Conservation (phyloP, 1,140 invertebrate genomes). For the Triops cancriformis region DNA sequence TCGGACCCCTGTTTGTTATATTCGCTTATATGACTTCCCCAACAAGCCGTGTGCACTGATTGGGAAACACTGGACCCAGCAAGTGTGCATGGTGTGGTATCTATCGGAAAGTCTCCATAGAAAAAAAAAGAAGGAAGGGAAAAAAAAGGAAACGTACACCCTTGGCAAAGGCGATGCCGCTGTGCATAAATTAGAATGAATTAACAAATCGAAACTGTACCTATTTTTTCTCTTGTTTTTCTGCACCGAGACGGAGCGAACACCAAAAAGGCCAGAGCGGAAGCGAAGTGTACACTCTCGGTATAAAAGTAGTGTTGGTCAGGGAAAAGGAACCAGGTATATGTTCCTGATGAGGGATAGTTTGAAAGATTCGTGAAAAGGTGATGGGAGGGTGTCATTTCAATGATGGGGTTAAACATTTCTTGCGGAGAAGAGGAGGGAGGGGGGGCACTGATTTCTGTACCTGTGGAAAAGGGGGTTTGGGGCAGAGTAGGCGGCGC, state of each 20-base stretch:
- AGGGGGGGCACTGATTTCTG: background rate
- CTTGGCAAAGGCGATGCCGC: background rate
- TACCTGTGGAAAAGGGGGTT: background rate
- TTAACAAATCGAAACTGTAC: constrained; percentile 9
- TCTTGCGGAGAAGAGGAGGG: background rate
- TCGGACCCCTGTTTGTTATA: background rate
- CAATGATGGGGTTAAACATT: constrained; percentile 10
- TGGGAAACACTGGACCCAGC: background rate
- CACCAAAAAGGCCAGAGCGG: background rate
- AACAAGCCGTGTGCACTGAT: background rate
- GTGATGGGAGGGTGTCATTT: constrained; percentile 1
- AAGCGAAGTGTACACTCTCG: background rate
- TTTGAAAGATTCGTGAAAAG: constrained; percentile 8
- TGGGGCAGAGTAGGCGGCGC: too few species aligned
- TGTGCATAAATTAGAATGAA: constrained; percentile 6
- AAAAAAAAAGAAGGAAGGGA: background rate
- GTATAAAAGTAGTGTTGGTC: background rate
- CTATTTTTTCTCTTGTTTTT: background rate
- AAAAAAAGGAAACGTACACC: background rate
- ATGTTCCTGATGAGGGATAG: background rate
- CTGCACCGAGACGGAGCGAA: background rate
- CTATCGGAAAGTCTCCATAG: background rate
- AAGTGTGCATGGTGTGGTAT: background rate
- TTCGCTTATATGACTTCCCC: background rate
- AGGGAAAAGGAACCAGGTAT: background rate